These are phyloP conservation scores for Sebastes kiyomatsui DNA, from an alignment of 2,797 vertebrate genomes.

Conservation along the genomic window DNA sequence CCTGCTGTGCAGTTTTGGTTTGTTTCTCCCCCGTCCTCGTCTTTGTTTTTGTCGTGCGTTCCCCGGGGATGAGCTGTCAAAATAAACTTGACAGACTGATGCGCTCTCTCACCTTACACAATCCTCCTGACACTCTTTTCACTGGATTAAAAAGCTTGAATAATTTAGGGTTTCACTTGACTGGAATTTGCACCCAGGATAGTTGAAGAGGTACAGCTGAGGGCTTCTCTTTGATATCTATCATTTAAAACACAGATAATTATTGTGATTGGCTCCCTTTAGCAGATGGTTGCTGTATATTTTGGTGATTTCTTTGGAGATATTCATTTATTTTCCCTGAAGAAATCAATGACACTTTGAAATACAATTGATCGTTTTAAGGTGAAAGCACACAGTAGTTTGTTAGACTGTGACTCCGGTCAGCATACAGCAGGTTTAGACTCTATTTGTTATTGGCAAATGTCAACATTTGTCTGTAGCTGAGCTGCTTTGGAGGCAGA, in stretches of 20 bases:
- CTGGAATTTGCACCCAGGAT: conserved; percentile 8
- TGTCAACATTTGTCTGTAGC: conserved; percentile 1
- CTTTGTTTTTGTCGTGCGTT: not conserved
- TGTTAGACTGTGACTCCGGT: not conserved
- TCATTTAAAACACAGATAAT: not conserved
- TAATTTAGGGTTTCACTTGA: conserved; percentile 27
- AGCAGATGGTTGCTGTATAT: conserved; percentile 3
- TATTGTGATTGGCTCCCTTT: not conserved
- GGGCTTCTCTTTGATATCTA: not conserved
- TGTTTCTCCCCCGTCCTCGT: not conserved
- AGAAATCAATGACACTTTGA: not conserved
- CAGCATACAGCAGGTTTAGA: not conserved
- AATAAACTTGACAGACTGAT: conserved; percentile 19
- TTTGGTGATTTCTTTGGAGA: not conserved
- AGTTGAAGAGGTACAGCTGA: not conserved
- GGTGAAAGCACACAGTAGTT: not conserved
- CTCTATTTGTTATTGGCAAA: not conserved
- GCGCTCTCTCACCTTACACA: conserved; percentile 1
- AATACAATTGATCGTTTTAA: not conserved
- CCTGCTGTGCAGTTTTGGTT: not conserved
- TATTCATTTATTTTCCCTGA: not conserved
- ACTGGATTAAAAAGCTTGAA: conserved; percentile 14
- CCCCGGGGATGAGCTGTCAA: conserved; percentile 22
- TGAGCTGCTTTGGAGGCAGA: not conserved
- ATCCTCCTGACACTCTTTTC: conserved; percentile 18